Evolutionary conservation across 2,113 vertebrate genomes (phyloP), one percentile per base, ranked within the genome.

Genomic region (Alethe diademata): DNA sequence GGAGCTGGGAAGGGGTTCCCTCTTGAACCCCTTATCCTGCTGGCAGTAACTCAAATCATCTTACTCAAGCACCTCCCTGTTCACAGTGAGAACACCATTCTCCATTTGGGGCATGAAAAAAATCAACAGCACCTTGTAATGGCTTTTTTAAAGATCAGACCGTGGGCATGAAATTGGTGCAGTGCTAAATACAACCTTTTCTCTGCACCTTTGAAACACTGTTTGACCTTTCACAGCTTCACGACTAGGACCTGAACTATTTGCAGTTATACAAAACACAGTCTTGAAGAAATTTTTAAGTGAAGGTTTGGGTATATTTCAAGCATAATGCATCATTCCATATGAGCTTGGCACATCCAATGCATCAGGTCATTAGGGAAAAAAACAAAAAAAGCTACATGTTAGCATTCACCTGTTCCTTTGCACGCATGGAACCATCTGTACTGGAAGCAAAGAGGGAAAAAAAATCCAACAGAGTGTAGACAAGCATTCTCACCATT

Each of bases 371-470:
- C n/a, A 36, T 40, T 17, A 38, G 40, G 12, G 43, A 12, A 50
- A 12, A 9, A 1, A 5, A 4, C 4, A 56, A 54, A 56, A 40
- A 40, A 40, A 14, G 12, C 35, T 35, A n/a, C 15, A 45, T 24
- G 43, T 9, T 19, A 53, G 22, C 38, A 60, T 56, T 83, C 29
- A 83, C 61, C 11, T 42, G 38, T 11, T 74, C 35, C 75, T 35
- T 26, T 66, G 56, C 48, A 60, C 6, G 0, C 11, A 72, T 23
- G 13, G 43, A 58, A 19, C 33, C 48, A 58, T 17, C 33, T 53
- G 10, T 16, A 47, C 9, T 18, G 25, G n/a, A 67, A 83, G 53
- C 0, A 0, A 58, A 19, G 26, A 3, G 25, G 0, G 0, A 20
- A 36, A 5, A 5, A 19, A 23, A 28, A 3, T 9, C 0, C 9